phyloP scores from a whole-genome alignment of 2,113 vertebrate species.

The Phrynosoma blainvillii region DNA sequence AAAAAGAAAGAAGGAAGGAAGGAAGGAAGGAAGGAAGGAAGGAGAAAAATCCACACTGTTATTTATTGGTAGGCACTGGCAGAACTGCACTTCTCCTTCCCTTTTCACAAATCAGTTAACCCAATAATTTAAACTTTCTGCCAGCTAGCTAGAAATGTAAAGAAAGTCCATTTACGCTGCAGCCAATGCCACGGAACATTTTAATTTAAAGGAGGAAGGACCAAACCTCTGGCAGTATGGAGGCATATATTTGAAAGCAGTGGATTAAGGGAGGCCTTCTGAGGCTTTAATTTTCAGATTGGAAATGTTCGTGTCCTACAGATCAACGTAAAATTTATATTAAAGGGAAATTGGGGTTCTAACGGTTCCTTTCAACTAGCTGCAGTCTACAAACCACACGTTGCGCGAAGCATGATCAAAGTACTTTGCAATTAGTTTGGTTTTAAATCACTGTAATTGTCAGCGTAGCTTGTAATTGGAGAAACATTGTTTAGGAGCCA shows the following conservation, averaged over 20 bases:
- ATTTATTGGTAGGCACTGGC: not conserved
- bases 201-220: constrained; percentile 45
- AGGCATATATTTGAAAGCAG: constrained; percentile 31
- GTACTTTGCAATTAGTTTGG: constrained; percentile 75
- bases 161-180: constrained; percentile 32
- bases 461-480: constrained; percentile 71
- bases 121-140: constrained; percentile 20
- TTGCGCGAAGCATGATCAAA: constrained; percentile 75
- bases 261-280: constrained; percentile 5
- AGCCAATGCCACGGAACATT: constrained; percentile 56
- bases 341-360: constrained; percentile 69
- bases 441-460: constrained; percentile 80
- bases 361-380: constrained; percentile 69
- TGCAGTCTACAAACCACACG: constrained; percentile 68
- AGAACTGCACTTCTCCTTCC: too few species aligned
- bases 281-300: constrained; percentile 64
- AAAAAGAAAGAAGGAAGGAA: rapidly evolving
- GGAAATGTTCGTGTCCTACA: constrained; percentile 54
- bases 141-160: constrained; percentile 23
- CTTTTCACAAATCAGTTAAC: not conserved
- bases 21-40: not conserved
- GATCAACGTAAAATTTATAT: constrained; percentile 71
- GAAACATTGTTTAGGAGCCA: constrained; percentile 65
- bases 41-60: rapidly evolving
- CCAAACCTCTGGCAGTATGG: constrained; percentile 38